Evolutionary conservation across 2,113 vertebrate genomes (phyloP).

Genomic region (Amblyopsis rosae): DNA sequence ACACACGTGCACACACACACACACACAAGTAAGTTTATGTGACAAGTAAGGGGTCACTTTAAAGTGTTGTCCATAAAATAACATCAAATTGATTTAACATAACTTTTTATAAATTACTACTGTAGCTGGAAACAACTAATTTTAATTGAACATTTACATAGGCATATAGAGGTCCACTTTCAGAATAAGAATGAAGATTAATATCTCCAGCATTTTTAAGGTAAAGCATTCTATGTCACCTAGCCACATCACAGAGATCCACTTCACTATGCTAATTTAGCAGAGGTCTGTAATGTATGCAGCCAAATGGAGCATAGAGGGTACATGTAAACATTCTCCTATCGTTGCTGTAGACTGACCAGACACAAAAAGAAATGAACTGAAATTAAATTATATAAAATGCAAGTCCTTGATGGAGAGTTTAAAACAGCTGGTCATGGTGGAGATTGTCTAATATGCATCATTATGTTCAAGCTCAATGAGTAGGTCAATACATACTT

Average conservation of each 20-base stretch:
- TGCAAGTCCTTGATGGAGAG: constrained; percentile 16
- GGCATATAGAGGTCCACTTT: no score
- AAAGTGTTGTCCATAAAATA: no score
- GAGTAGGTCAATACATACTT: constrained; percentile 50
- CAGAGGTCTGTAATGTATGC: constrained; percentile 51
- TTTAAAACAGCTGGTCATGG: background rate
- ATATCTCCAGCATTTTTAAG: background rate
- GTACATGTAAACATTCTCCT: constrained; percentile 20
- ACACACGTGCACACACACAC: no score
- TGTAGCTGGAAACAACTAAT: no score
- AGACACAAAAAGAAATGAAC: no score
- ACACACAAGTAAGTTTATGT: no score
- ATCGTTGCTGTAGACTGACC: constrained; percentile 3
- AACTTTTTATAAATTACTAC: no score
- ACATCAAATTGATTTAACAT: no score
- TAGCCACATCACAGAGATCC: constrained; percentile 15
- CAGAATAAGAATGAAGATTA: no score
- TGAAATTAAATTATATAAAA: background rate
- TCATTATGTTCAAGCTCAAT: constrained; percentile 41
- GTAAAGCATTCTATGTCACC: constrained; percentile 9
- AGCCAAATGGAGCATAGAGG: constrained; percentile 22
- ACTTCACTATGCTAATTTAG: constrained; percentile 58
- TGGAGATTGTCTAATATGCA: constrained; percentile 26
- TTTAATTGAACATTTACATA: no score
- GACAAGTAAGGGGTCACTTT: no score